A percentile compares a stretch with the other conserved stretches of the same genome.
Conservation (phyloP, 2,113 vertebrate genomes). For the Pangasianodon hypophthalmus region DNA sequence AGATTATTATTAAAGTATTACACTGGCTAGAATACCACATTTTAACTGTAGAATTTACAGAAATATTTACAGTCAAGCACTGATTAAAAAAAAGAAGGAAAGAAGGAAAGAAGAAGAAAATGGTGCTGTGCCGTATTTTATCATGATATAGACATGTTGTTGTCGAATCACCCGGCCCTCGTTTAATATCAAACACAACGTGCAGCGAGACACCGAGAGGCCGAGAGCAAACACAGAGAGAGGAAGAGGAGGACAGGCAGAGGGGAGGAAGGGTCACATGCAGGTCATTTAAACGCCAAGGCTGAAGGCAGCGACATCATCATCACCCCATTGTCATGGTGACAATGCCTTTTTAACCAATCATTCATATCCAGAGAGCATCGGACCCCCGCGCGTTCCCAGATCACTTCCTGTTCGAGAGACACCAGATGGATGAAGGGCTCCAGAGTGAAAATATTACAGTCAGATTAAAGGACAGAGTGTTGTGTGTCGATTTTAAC, state of each 20-base stretch:
- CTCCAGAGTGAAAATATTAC: conserved; percentile 20
- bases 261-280: conserved; percentile 72
- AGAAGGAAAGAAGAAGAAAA: background rate
- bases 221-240: conserved; percentile 49
- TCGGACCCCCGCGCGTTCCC: conserved; percentile 10
- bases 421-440: conserved; percentile 42
- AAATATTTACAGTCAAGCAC: background rate
- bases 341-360: conserved; percentile 63
- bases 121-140: background rate
- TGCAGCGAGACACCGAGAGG: conserved; percentile 50
- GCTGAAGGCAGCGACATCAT: conserved; percentile 75
- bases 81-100: background rate
- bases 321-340: conserved; percentile 63
- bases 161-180: background rate
- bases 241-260: conserved; percentile 50
- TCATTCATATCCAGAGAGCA: conserved; percentile 59
- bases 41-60: background rate
- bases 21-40: background rate
- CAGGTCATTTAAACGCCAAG: conserved; percentile 84
- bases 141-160: background rate
- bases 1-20: background rate
- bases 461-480: background rate
- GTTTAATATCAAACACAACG: conserved; percentile 50
- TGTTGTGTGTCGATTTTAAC: background rate
- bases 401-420: conserved; percentile 39